Conservation (phyloP, 2,797 vertebrate species). For the Pipistrellus pygmaeus region DNA sequence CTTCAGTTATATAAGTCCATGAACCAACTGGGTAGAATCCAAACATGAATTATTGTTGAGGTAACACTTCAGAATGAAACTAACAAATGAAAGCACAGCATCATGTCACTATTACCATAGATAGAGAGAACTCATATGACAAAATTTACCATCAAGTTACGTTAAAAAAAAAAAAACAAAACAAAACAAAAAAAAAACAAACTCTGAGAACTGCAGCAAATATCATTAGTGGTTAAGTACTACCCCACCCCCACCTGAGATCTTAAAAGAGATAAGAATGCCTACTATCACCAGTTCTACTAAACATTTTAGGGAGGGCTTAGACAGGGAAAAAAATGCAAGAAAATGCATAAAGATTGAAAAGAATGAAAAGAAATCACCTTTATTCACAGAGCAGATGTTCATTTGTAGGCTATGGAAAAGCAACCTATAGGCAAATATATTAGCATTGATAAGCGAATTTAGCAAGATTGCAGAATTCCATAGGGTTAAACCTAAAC, state of each 20-base stretch:
- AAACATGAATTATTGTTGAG: not conserved
- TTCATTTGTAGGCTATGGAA: not conserved
- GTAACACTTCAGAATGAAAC: constrained; percentile 17
- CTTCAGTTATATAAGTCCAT: not conserved
- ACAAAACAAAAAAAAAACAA: not conserved
- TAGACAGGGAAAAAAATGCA: not conserved
- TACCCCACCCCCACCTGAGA: not conserved
- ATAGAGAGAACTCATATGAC: not conserved
- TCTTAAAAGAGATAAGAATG: not conserved
- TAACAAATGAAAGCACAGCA: not conserved
- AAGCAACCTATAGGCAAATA: not conserved
- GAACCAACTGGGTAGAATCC: not conserved
- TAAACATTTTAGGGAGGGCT: not conserved
- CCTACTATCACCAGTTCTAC: not conserved
- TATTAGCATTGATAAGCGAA: not conserved
- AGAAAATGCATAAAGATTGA: not conserved
- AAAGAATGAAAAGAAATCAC: not conserved
- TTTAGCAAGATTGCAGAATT: not conserved
- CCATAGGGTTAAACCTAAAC: constrained; percentile 14
- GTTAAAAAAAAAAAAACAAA: not conserved
- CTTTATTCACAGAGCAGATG: not conserved
- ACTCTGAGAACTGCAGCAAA: not conserved
- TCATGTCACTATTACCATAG: not conserved
- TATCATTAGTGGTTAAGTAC: not conserved
- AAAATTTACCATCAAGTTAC: not conserved